These are phyloP conservation scores for Hyposoter didymator DNA, from an alignment of 2,888 invertebrate species.

Conservation along the genomic window DNA sequence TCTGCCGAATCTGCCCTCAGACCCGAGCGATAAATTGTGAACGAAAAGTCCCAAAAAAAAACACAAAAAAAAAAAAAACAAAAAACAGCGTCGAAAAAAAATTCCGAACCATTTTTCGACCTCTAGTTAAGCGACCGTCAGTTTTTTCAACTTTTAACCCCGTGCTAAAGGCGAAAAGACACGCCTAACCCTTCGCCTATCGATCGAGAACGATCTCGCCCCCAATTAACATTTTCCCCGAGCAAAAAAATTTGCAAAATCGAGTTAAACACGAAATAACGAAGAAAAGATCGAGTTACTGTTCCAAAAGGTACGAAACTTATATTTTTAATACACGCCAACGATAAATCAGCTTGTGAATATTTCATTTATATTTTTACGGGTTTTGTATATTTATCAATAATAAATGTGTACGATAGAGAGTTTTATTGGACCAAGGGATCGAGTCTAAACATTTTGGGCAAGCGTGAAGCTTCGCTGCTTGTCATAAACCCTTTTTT, in stretches of 20 bases:
- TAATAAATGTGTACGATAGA: slow-evolving; percentile 71
- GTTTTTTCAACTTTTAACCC: slow-evolving; percentile 70
- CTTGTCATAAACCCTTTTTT: too few relatives aligned
- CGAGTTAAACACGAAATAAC: slow-evolving; percentile 70
- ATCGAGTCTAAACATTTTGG: too few relatives aligned
- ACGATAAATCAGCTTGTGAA: slow-evolving; percentile 77
- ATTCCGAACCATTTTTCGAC: slow-evolving; percentile 68
- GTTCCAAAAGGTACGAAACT: slow-evolving; percentile 66
- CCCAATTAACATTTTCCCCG: slow-evolving; percentile 67
- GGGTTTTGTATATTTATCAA: slow-evolving; percentile 74
- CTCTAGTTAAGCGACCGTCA: slow-evolving; percentile 67
- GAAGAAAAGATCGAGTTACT: slow-evolving; percentile 62
- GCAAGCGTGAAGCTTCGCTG: too few relatives aligned
- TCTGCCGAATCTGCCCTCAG: slow-evolving; percentile 70
- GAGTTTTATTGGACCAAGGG: slow-evolving; percentile 53
- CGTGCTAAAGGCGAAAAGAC: slow-evolving; percentile 54
- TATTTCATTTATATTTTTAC: slow-evolving; percentile 81
- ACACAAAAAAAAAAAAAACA: too few relatives aligned
- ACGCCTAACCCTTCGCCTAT: slow-evolving; percentile 70
- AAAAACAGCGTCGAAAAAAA: neutral
- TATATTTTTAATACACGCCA: slow-evolving; percentile 80
- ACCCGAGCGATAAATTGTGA: slow-evolving; percentile 68
- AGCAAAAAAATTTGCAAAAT: slow-evolving; percentile 69
- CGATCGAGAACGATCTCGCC: slow-evolving; percentile 64
- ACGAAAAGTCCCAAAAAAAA: slow-evolving; percentile 31